These are phyloP conservation scores for Ranitomeya imitator DNA, from an alignment of 2,113 vertebrate genomes.

Conservation along the genomic window DNA sequence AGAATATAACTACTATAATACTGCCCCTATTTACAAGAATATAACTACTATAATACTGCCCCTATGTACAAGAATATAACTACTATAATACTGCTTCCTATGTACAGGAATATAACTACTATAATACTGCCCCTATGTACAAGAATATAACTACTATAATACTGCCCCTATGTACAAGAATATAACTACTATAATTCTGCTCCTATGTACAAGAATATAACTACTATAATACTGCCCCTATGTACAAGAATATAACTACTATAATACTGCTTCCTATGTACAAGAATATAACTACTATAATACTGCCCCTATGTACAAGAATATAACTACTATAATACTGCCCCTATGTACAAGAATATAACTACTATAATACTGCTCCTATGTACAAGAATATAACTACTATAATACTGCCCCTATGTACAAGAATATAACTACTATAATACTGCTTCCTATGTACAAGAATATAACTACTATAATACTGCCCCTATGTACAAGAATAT, in stretches of 20 bases:
- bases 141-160: background rate
- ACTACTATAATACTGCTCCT: background rate
- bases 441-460: background rate
- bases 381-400: background rate
- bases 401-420: background rate
- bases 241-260: background rate
- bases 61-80: background rate
- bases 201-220: background rate
- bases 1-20: background rate
- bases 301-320: background rate
- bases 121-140: background rate
- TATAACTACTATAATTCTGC: background rate
- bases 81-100: background rate
- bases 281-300: background rate
- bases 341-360: background rate
- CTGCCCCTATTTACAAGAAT: background rate
- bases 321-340: conserved; percentile 7
- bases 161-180: background rate
- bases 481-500: background rate
- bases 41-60: background rate
- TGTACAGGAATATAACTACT: background rate
- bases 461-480: conserved; percentile 6
- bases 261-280: background rate
- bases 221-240: conserved; percentile 1
- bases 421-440: conserved; percentile 8